These are phyloP conservation scores for Rhagoletis zephyria DNA, from an alignment of 1,140 invertebrate species.

Conservation along the genomic window DNA sequence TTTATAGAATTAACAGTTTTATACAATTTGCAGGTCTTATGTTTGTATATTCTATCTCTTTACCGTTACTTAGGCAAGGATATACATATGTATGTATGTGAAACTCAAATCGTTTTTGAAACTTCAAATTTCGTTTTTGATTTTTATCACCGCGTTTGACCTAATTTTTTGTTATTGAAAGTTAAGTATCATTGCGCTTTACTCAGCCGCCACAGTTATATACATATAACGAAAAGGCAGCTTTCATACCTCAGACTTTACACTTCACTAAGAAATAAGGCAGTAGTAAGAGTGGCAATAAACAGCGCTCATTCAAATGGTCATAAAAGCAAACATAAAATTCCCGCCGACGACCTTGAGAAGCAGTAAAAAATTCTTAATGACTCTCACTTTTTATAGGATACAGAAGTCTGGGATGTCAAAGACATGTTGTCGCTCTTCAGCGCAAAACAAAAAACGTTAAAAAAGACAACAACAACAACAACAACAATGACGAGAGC, in stretches of 20 bases:
- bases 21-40: too few relatives aligned
- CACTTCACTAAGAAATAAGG: background rate
- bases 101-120: too few relatives aligned
- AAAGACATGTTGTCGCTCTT: slow-evolving; percentile 16
- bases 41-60: too few relatives aligned
- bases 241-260: too few relatives aligned
- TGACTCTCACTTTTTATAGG: slow-evolving; percentile 72
- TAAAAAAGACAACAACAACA: slow-evolving; percentile 1
- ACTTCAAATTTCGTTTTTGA: too few relatives aligned
- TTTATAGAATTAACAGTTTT: too few relatives aligned
- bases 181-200: background rate
- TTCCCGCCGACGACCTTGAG: slow-evolving; percentile 70
- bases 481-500: background rate
- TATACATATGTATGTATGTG: too few relatives aligned
- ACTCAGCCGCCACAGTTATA: background rate
- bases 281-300: slow-evolving; percentile 1
- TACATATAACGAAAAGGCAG: background rate
- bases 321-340: slow-evolving; percentile 64
- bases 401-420: slow-evolving; percentile 52
- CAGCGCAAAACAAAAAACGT: background rate
- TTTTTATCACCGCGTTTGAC: too few relatives aligned
- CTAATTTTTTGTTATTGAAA: too few relatives aligned
- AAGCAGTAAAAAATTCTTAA: slow-evolving; percentile 73
- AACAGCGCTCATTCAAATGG: slow-evolving; percentile 13
- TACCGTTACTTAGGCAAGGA: too few relatives aligned